These are phyloP conservation scores for Melieria crassipennis DNA, from an alignment of 2,888 invertebrate genomes.

Conservation along the genomic window DNA sequence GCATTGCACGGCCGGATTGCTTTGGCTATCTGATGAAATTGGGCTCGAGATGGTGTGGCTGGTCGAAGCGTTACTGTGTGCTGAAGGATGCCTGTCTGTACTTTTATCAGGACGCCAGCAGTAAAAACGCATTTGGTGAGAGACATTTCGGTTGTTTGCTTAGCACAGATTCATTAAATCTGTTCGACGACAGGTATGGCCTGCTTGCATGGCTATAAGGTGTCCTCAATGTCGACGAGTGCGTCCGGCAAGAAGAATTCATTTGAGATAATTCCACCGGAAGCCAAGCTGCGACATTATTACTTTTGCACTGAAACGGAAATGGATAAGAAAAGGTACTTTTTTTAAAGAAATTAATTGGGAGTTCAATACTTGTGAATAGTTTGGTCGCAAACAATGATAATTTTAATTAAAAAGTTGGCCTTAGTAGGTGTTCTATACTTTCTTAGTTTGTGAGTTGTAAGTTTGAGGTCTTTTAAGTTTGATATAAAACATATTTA, in stretches of 20 bases:
- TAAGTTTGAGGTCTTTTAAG: no score
- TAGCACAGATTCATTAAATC: not conserved
- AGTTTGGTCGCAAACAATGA: not conserved
- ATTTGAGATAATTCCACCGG: slow-evolving; percentile 90
- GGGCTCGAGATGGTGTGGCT: slow-evolving; percentile 85
- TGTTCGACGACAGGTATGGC: slow-evolving; percentile 76
- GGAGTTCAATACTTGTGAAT: no score
- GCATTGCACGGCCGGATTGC: slow-evolving; percentile 87
- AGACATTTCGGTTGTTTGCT: slow-evolving; percentile 18
- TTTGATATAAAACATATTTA: no score
- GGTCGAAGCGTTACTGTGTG: slow-evolving; percentile 93
- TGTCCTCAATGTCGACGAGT: slow-evolving; percentile 80
- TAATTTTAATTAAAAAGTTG: not conserved
- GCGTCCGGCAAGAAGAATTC: slow-evolving; percentile 90
- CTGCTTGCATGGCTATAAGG: slow-evolving; percentile 88
- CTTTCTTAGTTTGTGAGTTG: no score
- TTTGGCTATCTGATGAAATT: slow-evolving; percentile 92
- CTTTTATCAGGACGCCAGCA: slow-evolving; percentile 89
- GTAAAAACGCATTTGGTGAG: slow-evolving; percentile 88
- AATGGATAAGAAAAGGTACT: slow-evolving; percentile 91
- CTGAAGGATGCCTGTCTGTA: slow-evolving; percentile 95
- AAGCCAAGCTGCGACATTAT: slow-evolving; percentile 85
- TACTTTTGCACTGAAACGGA: slow-evolving; percentile 94
- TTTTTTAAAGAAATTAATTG: not conserved
- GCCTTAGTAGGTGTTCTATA: no score